Evolutionary conservation across 2,797 vertebrate species (phyloP).

Genomic region (Hippoglossus hippoglossus): DNA sequence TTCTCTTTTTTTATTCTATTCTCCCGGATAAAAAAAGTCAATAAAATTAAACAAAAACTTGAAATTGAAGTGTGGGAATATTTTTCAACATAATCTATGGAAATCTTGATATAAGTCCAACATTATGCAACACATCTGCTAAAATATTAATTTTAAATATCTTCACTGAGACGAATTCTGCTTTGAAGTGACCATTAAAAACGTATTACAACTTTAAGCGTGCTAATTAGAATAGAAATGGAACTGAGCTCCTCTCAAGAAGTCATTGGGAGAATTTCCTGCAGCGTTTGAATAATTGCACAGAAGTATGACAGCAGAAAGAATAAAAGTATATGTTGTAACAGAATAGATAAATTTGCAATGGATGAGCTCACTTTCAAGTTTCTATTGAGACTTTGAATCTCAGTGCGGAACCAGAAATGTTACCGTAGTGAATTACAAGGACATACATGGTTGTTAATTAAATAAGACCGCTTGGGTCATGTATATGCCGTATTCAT

Average conservation of each 20-base stretch:
- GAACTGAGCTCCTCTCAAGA: slow-evolving; percentile 13
- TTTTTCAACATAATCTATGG: background rate
- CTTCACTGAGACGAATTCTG: background rate
- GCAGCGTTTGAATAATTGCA: slow-evolving; percentile 30
- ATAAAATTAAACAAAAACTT: background rate
- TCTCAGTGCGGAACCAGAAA: slow-evolving; percentile 7
- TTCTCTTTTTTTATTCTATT: background rate
- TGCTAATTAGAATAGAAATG: slow-evolving; percentile 32
- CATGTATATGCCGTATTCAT: slow-evolving; percentile 39
- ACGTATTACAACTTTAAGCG: slow-evolving; percentile 9
- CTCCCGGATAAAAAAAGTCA: too few relatives aligned
- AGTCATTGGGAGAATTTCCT: slow-evolving; percentile 33
- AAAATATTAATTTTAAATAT: slow-evolving; percentile 9
- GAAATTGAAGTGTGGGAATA: background rate
- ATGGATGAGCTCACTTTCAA: slow-evolving; percentile 14
- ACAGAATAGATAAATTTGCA: slow-evolving; percentile 44
- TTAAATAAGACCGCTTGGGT: slow-evolving; percentile 29
- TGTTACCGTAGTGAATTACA: slow-evolving; percentile 28
- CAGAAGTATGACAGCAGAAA: slow-evolving; percentile 2
- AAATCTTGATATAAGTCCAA: too few relatives aligned
- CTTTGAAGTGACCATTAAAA: slow-evolving; percentile 28
- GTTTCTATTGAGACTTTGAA: slow-evolving; percentile 47
- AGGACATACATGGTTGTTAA: slow-evolving; percentile 50
- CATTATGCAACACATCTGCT: background rate
- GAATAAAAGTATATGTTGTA: slow-evolving; percentile 8